phyloP scores from a whole-genome alignment of 2,797 vertebrate genomes.

The Sparus aurata region DNA sequence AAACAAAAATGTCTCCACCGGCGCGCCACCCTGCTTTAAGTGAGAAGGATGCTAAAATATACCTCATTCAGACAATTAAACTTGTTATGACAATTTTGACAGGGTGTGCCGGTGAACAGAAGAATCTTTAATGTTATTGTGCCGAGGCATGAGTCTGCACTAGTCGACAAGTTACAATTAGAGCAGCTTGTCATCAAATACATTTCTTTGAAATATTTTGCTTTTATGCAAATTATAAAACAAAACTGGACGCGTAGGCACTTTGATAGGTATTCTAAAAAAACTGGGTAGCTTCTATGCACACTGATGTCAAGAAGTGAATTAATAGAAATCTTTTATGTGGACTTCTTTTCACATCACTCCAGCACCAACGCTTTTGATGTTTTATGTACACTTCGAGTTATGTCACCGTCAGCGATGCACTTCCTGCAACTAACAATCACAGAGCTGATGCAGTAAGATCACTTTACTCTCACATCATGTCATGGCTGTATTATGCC shows the following conservation, averaged over 20 bases:
- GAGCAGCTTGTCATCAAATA: background rate
- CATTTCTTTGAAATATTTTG: background rate
- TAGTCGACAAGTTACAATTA: background rate
- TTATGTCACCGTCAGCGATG: background rate
- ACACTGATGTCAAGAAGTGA: background rate
- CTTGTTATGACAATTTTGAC: background rate
- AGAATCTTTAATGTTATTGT: background rate
- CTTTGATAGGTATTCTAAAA: background rate
- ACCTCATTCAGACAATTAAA: conserved; percentile 9
- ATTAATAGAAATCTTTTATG: background rate
- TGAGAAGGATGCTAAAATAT: conserved; percentile 1
- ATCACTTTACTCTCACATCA: background rate
- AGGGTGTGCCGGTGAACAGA: background rate
- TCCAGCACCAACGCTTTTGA: background rate
- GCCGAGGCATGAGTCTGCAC: background rate
- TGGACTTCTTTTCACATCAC: background rate
- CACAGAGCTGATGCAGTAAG: background rate
- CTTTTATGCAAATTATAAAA: conserved; percentile 11
- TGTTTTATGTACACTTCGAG: background rate
- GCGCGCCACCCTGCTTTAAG: background rate
- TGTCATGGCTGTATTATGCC: background rate
- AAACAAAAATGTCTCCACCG: background rate
- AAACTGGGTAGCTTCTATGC: background rate
- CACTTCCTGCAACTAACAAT: background rate
- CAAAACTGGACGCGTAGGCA: background rate